These are phyloP conservation scores for Cottoperca gobio DNA, from an alignment of 2,797 vertebrate genomes.

Conservation along the genomic window DNA sequence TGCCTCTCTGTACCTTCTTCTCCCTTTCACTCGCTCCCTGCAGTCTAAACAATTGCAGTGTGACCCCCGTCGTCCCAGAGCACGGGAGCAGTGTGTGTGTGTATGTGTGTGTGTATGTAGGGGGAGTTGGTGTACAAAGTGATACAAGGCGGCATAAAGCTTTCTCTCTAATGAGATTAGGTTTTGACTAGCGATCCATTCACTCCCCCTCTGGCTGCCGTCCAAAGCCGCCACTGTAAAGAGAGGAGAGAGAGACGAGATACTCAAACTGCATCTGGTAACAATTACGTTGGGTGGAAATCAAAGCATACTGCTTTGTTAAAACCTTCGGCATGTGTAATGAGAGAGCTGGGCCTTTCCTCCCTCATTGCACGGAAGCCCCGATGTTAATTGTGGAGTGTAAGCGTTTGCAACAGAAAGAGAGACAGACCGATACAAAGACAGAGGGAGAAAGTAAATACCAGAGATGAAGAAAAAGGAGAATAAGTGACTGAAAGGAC, in stretches of 20 bases:
- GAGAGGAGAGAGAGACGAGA: constrained; percentile 75
- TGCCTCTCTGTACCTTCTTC: constrained; percentile 52
- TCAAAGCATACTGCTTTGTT: constrained; percentile 87
- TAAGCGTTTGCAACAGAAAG: constrained; percentile 38
- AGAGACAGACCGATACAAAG: constrained; percentile 21
- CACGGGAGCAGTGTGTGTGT: constrained; percentile 25
- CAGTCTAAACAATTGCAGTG: constrained; percentile 71
- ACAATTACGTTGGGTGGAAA: constrained; percentile 85
- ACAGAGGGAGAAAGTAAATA: constrained; percentile 37
- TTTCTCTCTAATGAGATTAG: constrained; percentile 87
- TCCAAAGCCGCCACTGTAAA: constrained; percentile 81
- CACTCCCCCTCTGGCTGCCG: constrained; percentile 81
- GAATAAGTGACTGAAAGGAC: constrained; percentile 48
- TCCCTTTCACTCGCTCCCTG: constrained; percentile 23
- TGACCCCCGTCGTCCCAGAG: constrained; percentile 50
- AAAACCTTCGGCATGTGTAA: constrained; percentile 84
- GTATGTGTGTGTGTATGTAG: constrained; percentile 24
- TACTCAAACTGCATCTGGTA: constrained; percentile 86
- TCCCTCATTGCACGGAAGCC: constrained; percentile 70
- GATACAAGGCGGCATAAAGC: constrained; percentile 80
- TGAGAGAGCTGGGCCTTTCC: constrained; percentile 79
- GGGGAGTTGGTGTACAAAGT: constrained; percentile 75
- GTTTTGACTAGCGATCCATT: constrained; percentile 78
- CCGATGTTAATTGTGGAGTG: constrained; percentile 74
- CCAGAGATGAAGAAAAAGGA: constrained; percentile 34